A percentile compares a stretch with the other conserved stretches of the same genome.
phyloP scores from a whole-genome alignment of 2,113 vertebrate genomes.

The Phalacrocorax carbo region DNA sequence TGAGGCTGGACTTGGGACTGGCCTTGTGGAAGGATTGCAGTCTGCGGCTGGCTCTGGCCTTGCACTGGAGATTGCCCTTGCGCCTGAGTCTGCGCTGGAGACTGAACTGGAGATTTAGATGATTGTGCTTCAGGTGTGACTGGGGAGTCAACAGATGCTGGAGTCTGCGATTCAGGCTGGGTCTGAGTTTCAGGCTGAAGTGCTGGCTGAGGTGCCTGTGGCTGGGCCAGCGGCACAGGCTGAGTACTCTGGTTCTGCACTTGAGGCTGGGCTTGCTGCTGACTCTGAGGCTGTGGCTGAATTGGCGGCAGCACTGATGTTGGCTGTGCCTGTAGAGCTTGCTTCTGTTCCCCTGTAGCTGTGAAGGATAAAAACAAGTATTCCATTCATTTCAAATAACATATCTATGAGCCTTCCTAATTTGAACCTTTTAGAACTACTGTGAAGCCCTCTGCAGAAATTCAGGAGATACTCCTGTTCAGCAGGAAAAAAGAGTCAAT shows the following conservation, averaged over 20 bases:
- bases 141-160: conserved; percentile 21
- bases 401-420: rapidly evolving
- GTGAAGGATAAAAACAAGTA: conserved; percentile 19
- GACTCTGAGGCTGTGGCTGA: conserved; percentile 48
- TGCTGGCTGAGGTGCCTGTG: conserved; percentile 26
- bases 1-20: conserved; percentile 70
- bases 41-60: conserved; percentile 61
- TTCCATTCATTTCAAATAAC: neutral
- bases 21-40: conserved; percentile 64
- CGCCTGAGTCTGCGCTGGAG: conserved; percentile 75
- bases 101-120: conserved; percentile 64
- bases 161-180: conserved; percentile 59
- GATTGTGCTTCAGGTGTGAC: conserved; percentile 66
- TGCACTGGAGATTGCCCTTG: conserved; percentile 69
- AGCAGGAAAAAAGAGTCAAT: too few species aligned
- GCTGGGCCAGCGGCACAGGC: conserved; percentile 56
- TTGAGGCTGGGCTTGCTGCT: conserved; percentile 71
- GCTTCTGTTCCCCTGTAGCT: conserved; percentile 73
- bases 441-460: neutral
- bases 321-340: conserved; percentile 49
- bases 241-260: conserved; percentile 67
- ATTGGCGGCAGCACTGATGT: neutral
- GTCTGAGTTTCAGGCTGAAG: conserved; percentile 62
- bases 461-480: neutral
- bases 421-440: neutral